Conservation (phyloP, 2,888 invertebrate genomes). For the Acanthosepion pharaonis region DNA sequence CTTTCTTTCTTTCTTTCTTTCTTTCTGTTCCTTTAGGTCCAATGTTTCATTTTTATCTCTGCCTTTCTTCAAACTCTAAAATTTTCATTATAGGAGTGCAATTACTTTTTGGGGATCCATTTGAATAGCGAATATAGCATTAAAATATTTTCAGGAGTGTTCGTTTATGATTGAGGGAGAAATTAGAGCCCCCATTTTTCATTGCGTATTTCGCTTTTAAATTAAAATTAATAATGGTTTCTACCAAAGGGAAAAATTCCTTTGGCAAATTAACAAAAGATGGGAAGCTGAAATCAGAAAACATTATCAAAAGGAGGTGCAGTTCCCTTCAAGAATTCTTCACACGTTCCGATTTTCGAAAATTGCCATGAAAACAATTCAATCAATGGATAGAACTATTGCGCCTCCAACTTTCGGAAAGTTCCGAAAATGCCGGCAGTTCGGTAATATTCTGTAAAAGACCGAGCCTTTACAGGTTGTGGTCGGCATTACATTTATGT, state of each 20-base stretch:
- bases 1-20: too few species aligned
- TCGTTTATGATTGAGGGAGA: background rate
- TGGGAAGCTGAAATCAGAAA: background rate
- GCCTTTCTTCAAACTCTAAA: background rate
- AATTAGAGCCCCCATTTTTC: background rate
- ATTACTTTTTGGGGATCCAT: background rate
- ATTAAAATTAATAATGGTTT: constrained; percentile 14
- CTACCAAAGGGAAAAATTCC: background rate
- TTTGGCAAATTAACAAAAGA: background rate
- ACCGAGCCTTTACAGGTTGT: too few species aligned
- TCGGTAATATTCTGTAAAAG: too few species aligned
- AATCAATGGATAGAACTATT: too few species aligned
- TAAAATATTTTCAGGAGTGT: background rate
- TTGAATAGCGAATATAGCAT: background rate
- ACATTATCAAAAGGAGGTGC: background rate
- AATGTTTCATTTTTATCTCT: too few species aligned
- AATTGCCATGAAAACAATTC: too few species aligned
- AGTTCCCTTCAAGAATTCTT: too few species aligned
- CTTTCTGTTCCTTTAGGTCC: too few species aligned
- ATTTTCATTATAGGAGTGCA: background rate
- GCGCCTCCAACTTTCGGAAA: too few species aligned
- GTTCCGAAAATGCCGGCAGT: too few species aligned
- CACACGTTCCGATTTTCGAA: too few species aligned
- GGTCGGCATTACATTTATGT: too few species aligned
- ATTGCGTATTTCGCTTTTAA: background rate